Evolutionary conservation across 2,888 invertebrate genomes (phyloP), one percentile per base, ranked within the genome.

Genomic region (Troglohyphantes excavatus): DNA sequence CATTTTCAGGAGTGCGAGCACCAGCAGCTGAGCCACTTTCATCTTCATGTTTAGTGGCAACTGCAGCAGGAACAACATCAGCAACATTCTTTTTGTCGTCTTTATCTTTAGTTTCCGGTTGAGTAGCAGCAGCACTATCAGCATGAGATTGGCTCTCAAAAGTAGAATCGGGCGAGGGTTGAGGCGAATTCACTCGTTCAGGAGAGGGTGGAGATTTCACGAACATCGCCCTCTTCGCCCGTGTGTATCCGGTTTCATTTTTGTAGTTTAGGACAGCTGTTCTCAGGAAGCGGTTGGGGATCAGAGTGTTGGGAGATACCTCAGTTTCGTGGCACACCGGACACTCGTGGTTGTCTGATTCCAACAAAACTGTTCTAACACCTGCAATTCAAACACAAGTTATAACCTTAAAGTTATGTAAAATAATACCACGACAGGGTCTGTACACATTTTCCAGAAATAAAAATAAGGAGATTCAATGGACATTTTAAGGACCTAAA

Each of bases 261-360:
- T 96, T 97, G 93, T 98, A 99, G 92, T 96, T 96, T 83, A 96
- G 96, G 0, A 98, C 98, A 0, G 97, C 96, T 92, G 96, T 97
- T 68, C 98, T 95, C 89, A 98, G 94, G 94, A 97, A 98, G 92
- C 98, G 95, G 93, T 98, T 98, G 2, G 98, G 98, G 92, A 98
- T 98, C 63, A 99, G 95, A 0, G 97, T 97, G 72, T 97, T 97
- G 0, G 98, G 98, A 0, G 98, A 97, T 68, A 98, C 96, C 92
- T 97, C 98, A 92, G 97, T 96, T 93, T 98, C 98, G 87, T 97
- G 96, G 93, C 99, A 99, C 92, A 97, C 96, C 0, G 98, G 98
- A 94, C 99, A 99, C 93, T 98, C 97, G 92, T 98, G 98, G 91
- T 98, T 98, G 93, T 98, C 98, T 0, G 98, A 97, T 93, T 98